Evolutionary conservation across 2,797 vertebrate species (phyloP).

Genomic region (Delichon dasypus): DNA sequence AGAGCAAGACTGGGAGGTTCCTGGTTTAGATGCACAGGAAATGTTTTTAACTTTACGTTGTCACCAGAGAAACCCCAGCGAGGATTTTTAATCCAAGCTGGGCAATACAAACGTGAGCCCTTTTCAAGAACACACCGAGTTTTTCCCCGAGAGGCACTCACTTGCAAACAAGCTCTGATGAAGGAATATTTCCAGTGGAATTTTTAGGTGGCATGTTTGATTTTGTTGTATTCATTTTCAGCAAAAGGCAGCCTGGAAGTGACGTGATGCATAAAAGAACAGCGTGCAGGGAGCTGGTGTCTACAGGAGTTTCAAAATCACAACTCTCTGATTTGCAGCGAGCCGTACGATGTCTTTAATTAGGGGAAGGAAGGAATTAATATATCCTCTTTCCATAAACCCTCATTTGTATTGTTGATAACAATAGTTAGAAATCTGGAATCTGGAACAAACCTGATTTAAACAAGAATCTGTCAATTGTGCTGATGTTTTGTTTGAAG

Average conservation of each 20-base stretch:
- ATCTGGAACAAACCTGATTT: constrained; percentile 3
- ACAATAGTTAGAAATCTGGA: background rate
- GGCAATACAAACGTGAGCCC: background rate
- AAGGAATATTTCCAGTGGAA: constrained; percentile 21
- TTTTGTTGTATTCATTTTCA: background rate
- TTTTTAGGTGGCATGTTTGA: background rate
- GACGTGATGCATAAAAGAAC: constrained; percentile 10
- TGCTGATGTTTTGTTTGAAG: constrained; percentile 8
- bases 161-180: background rate
- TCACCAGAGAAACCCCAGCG: background rate
- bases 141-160: background rate
- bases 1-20: background rate
- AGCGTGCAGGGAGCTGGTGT: background rate
- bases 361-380: background rate
- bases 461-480: background rate
- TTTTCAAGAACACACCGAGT: background rate
- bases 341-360: background rate
- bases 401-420: background rate
- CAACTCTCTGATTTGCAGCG: background rate
- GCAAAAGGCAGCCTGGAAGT: background rate
- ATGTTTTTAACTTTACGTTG: background rate
- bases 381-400: background rate
- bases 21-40: background rate
- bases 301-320: constrained; percentile 11
- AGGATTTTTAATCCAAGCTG: background rate